Evolutionary conservation across 1,140 invertebrate genomes (phyloP).

Genomic region (Saccostrea glomerata): DNA sequence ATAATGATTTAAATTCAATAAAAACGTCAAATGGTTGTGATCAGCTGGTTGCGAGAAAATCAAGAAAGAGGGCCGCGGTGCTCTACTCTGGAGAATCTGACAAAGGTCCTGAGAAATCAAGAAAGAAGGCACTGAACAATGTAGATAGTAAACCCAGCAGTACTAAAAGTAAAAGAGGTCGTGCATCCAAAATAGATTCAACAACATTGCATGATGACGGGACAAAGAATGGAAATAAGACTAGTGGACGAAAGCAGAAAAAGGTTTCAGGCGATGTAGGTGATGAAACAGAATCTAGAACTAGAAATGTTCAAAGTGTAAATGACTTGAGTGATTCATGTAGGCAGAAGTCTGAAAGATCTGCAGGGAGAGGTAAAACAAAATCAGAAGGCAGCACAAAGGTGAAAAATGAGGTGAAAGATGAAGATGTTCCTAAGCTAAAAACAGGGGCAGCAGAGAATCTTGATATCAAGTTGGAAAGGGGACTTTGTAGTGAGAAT

Average conservation of each 20-base stretch:
- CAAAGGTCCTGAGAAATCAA: neutral
- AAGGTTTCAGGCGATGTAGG: neutral
- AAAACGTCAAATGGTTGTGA: neutral
- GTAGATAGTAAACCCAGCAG: neutral
- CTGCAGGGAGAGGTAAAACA: neutral
- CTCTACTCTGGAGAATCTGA: no score
- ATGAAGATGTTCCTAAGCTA: neutral
- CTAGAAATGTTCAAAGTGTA: neutral
- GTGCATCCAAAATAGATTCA: neutral
- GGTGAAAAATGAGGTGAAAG: neutral
- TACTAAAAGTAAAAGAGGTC: neutral
- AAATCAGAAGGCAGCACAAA: neutral
- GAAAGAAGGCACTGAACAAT: neutral
- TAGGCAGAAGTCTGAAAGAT: neutral
- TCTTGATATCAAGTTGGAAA: neutral
- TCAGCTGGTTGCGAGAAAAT: neutral
- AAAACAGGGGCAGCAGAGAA: neutral
- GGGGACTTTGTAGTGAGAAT: neutral
- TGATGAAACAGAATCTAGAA: neutral
- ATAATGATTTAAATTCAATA: neutral
- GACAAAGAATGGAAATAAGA: no score
- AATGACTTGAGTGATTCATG: neutral
- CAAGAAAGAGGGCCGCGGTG: neutral
- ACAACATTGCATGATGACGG: no score
- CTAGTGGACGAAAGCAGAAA: neutral